Evolutionary conservation across 2,888 invertebrate species (phyloP).

Genomic region (Eupsilia transversa): DNA sequence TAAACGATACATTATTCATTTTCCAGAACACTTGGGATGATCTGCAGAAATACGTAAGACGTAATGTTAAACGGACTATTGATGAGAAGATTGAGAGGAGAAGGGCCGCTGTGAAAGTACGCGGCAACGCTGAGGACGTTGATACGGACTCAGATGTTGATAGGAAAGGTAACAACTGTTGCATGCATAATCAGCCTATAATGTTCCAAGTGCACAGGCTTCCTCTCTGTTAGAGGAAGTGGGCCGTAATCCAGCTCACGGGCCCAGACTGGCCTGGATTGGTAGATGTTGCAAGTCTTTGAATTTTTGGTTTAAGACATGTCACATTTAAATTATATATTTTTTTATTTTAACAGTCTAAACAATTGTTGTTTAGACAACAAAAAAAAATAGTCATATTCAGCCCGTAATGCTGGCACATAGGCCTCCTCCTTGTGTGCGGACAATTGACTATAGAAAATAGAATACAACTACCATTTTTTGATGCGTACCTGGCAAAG

Average conservation of each 20-base stretch:
- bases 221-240: no score
- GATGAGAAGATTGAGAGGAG: constrained; percentile 95
- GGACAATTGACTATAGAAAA: neutral
- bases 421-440: neutral
- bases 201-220: no score
- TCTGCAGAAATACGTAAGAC: constrained; percentile 94
- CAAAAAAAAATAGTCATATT: no score
- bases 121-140: constrained; percentile 84
- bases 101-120: constrained; percentile 86
- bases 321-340: neutral
- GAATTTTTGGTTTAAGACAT: no score
- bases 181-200: neutral
- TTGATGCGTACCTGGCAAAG: neutral
- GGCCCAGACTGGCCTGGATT: no score
- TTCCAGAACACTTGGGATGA: constrained; percentile 94
- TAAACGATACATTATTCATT: neutral
- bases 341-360: no score
- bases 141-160: constrained; percentile 89
- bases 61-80: constrained; percentile 94
- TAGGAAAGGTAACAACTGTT: constrained; percentile 79
- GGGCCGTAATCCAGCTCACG: no score
- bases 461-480: neutral
- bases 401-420: neutral
- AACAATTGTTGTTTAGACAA: no score
- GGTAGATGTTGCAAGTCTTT: no score